Percentiles rank a stretch among this genome's conserved stretches.
Evolutionary conservation across 2,113 vertebrate species (phyloP).

Genomic region (Cochlearius cochlearius): DNA sequence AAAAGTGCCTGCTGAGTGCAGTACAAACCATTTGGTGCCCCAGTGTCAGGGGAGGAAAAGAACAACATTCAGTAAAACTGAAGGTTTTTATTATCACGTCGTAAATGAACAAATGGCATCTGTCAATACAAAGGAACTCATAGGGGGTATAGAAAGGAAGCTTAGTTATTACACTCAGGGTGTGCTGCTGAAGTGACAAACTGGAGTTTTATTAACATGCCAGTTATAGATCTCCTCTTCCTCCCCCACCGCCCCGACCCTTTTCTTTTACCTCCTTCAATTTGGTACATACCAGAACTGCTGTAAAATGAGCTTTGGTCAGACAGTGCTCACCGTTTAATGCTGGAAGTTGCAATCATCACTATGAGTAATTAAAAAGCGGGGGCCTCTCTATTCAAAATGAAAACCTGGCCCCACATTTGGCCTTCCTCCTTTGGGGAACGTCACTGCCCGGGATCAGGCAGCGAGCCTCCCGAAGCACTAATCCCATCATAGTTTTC

Average conservation of each 20-base stretch:
- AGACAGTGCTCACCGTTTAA: conserved; percentile 11
- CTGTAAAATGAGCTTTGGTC: conserved; percentile 60
- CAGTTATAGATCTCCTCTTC: conserved; percentile 57
- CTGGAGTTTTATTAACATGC: conserved; percentile 76
- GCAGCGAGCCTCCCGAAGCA: neutral
- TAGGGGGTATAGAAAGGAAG: conserved; percentile 67
- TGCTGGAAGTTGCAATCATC: neutral
- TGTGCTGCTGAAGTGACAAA: conserved; percentile 72
- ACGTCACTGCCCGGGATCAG: neutral
- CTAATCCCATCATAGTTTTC: conserved; percentile 25
- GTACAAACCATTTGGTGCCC: conserved; percentile 77
- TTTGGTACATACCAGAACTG: conserved; percentile 56
- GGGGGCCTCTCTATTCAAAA: neutral
- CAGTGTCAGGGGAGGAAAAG: conserved; percentile 74
- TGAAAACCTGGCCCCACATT: neutral
- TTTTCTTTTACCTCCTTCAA: conserved; percentile 70
- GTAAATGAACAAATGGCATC: conserved; percentile 84
- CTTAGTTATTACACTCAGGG: conserved; percentile 66
- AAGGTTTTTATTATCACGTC: conserved; percentile 85
- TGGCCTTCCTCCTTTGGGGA: neutral
- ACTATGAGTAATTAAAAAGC: neutral
- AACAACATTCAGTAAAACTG: conserved; percentile 72
- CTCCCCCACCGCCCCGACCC: conserved; percentile 14
- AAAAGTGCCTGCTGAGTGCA: conserved; percentile 73
- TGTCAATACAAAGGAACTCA: conserved; percentile 80